Base-by-base conservation (phyloP, 2,113 vertebrate species). In the Lipophrys pholis region DNA sequence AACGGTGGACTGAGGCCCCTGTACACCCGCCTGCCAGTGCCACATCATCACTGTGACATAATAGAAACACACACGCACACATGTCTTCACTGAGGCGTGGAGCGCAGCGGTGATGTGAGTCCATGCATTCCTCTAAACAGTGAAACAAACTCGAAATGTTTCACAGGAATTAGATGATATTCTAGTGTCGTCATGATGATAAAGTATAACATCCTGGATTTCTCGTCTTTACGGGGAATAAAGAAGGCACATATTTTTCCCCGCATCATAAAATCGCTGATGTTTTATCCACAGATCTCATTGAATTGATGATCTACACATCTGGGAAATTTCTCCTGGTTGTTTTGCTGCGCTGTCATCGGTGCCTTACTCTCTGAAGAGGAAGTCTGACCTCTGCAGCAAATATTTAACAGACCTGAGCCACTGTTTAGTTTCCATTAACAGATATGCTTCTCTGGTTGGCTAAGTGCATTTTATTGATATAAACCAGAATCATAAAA, bases 11-110 rank as follows among this genome's bases (percentile, higher is more conserved):
- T 36, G 69, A 80, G 80, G 72, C 85, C 80, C 60, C 58, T 5
- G 38, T 64, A 50, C 9, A 46, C 62, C 63, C 68, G 75, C 54
- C 54, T 65, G 49, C 76, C 73, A 78, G 52, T 80, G 86, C 78
- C 79, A 81, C 82, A 86, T 90, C 91, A 91, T 88, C 83, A 89
- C 38, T 84, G 86, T 85, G 89, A 90, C 84, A 89, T 90, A 90
- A 89, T 80, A 87, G 79, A 77, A 80, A 73, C 6, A 64, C 59
- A 66, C 73, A 69, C 64, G 75, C 67, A 68, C 62, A 62, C 75
- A 70, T 6, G 14, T 48, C 41, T 48, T 36, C 36, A 52, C n/a
- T 53, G 52, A 78, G 40, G 74, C 65, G 43, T 15, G 35, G 45
- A 62, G 40, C 6, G 3, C 64, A 41, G 46, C 70, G 46, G 43